These are phyloP conservation scores for Ciconia boyciana DNA, from an alignment of 2,113 vertebrate genomes.

Conservation along the genomic window DNA sequence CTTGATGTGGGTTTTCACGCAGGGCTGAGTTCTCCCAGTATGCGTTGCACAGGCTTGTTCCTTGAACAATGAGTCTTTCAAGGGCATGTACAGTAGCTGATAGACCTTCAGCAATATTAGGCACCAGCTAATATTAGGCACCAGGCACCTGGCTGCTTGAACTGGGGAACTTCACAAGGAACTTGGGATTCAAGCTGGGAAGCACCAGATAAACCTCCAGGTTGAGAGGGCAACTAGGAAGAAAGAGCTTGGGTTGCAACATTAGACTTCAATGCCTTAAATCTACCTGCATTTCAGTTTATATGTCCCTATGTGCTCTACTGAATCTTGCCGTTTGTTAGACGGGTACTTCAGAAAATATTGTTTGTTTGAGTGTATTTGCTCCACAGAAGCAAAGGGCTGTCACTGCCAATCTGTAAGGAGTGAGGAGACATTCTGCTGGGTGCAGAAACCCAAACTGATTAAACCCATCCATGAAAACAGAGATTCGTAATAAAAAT, in stretches of 20 bases:
- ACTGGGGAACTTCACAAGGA: neutral
- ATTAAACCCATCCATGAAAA: neutral
- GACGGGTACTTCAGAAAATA: neutral
- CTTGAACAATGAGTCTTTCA: neutral
- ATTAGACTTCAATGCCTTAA: neutral
- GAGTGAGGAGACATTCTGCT: neutral
- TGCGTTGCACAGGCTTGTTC: neutral
- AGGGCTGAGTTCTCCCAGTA: rapidly evolving
- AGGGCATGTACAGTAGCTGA: neutral
- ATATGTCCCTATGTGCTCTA: neutral
- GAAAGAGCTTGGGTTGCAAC: neutral
- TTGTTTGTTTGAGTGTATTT: neutral
- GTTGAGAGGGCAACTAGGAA: neutral
- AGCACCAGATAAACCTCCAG: neutral
- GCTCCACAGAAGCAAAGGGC: neutral
- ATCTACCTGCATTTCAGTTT: neutral
- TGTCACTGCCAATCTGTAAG: neutral
- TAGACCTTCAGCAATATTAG: neutral
- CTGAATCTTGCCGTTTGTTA: neutral
- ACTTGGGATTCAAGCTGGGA: neutral
- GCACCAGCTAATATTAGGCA: neutral
- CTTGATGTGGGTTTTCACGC: neutral
- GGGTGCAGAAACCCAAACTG: neutral
- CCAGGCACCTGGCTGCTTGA: neutral
- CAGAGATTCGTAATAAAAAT: neutral